Evolutionary conservation across 2,888 invertebrate species (phyloP).

Genomic region (Piscicola geometra): DNA sequence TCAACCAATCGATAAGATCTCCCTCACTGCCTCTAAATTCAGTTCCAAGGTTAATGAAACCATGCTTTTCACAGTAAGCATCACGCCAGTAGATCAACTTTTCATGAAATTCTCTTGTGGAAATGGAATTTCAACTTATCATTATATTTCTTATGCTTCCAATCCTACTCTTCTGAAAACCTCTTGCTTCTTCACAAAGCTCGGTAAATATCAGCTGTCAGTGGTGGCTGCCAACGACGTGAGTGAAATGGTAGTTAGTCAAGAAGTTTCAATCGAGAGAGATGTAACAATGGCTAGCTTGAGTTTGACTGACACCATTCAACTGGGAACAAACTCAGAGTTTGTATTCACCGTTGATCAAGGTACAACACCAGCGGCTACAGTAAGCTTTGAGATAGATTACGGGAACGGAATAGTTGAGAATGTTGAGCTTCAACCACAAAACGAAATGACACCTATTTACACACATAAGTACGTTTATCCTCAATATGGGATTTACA

Average conservation of each 20-base stretch:
- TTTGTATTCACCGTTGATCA: constrained; percentile 48
- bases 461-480: constrained; percentile 47
- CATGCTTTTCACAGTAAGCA: constrained; percentile 41
- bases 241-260: constrained; percentile 41
- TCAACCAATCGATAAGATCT: background rate
- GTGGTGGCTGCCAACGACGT: constrained; percentile 49
- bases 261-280: constrained; percentile 50
- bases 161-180: constrained; percentile 26
- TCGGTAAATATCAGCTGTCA: constrained; percentile 48
- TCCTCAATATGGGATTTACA: constrained; percentile 51
- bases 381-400: constrained; percentile 47
- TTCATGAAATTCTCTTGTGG: constrained; percentile 15
- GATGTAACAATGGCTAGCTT: constrained; percentile 45
- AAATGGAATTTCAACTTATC: constrained; percentile 36
- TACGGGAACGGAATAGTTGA: constrained; percentile 47
- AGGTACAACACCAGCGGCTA: constrained; percentile 40
- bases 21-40: background rate
- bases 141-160: constrained; percentile 44
- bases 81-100: constrained; percentile 47
- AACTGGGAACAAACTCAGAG: constrained; percentile 45
- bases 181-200: constrained; percentile 43
- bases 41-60: constrained; percentile 21
- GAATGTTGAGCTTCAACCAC: constrained; percentile 41
- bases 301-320: constrained; percentile 45
- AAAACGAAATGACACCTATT: constrained; percentile 31